phyloP scores from a whole-genome alignment of 1,140 invertebrate genomes.

The Lethocerus indicus region DNA sequence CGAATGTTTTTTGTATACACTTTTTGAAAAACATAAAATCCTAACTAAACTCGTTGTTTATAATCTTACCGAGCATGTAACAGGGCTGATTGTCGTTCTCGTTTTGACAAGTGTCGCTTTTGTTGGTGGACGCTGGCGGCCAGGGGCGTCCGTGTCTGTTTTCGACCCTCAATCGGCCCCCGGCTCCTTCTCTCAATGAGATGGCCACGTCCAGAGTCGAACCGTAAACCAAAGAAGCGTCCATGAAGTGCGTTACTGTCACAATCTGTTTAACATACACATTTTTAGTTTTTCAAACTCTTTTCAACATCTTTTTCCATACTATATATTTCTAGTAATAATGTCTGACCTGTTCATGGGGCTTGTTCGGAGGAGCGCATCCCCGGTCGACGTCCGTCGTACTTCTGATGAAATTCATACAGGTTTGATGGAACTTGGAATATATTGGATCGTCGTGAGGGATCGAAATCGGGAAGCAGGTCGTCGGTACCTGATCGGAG shows the following conservation, averaged over 20 bases:
- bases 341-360: constrained; percentile 49
- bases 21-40: background rate
- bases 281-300: background rate
- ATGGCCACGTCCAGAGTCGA: constrained; percentile 42
- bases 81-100: constrained; percentile 22
- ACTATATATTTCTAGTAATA: background rate
- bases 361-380: constrained; percentile 35
- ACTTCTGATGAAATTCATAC: constrained; percentile 73
- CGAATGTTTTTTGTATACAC: background rate
- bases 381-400: constrained; percentile 47
- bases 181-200: constrained; percentile 39
- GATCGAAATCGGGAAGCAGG: constrained; percentile 74
- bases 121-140: constrained; percentile 46
- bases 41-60: background rate
- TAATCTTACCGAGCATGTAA: constrained; percentile 19
- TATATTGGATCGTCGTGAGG: constrained; percentile 70
- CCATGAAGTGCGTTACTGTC: constrained; percentile 66
- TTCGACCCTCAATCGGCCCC: constrained; percentile 29
- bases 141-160: constrained; percentile 45
- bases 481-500: constrained; percentile 22
- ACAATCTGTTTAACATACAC: constrained; percentile 39
- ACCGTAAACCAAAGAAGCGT: constrained; percentile 72
- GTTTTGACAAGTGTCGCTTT: constrained; percentile 39
- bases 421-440: constrained; percentile 42
- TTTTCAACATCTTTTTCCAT: background rate